A percentile compares a stretch with the other conserved stretches of the same genome.
These are phyloP conservation scores for Tachina fera DNA, from an alignment of 2,888 invertebrate genomes.

Conservation along the genomic window DNA sequence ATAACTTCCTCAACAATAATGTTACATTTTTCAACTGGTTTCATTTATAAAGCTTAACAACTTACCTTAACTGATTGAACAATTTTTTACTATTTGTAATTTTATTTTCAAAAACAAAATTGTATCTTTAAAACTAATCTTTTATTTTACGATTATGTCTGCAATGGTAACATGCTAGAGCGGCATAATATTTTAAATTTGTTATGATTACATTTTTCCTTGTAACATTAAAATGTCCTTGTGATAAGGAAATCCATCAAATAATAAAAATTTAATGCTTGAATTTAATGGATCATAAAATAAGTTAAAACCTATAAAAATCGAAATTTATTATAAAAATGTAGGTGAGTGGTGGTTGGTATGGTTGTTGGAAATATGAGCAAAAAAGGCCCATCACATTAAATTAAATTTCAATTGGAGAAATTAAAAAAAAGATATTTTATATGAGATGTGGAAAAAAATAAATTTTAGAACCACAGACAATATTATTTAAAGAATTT, in stretches of 20 bases:
- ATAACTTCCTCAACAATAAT: no score
- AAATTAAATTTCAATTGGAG: slow-evolving; percentile 26
- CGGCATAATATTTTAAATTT: slow-evolving; percentile 26
- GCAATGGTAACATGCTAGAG: neutral
- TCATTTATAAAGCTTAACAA: neutral
- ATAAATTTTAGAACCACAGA: no score
- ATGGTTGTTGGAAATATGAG: neutral
- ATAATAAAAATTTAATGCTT: slow-evolving; percentile 65
- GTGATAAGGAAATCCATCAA: slow-evolving; percentile 68
- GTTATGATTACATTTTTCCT: slow-evolving; percentile 33
- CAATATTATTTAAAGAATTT: no score
- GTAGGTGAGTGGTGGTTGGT: neutral
- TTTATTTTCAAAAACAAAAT: slow-evolving; percentile 8
- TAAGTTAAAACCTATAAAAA: slow-evolving; percentile 41
- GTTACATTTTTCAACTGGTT: no score
- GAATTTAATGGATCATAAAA: slow-evolving; percentile 65
- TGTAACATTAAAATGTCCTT: slow-evolving; percentile 42
- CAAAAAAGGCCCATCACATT: neutral
- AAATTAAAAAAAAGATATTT: neutral
- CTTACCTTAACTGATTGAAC: neutral
- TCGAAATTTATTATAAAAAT: neutral
- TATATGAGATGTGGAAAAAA: no score
- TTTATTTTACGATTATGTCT: slow-evolving; percentile 31
- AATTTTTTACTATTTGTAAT: neutral
- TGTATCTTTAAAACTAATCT: slow-evolving; percentile 50